Base-by-base conservation (phyloP, 2,888 invertebrate genomes). In the Stenodema calcarata region DNA sequence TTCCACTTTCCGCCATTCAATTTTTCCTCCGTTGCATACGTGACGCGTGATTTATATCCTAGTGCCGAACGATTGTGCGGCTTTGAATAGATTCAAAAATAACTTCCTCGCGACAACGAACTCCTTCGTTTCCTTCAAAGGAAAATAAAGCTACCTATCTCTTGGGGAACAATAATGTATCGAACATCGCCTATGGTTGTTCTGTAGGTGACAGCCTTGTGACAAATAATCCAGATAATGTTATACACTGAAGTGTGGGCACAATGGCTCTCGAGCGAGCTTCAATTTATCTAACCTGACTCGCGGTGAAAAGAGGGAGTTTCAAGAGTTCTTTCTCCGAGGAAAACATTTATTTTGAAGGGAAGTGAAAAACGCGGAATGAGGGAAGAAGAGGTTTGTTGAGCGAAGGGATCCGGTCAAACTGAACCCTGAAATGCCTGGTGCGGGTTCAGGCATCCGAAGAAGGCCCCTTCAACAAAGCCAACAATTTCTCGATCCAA, bases 401-500 rank as follows among this genome's bases (percentile, higher is more conserved):
- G 62, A 75, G 35, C 73, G 35, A 75, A 75, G 73, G 73, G 18
- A 1, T 11, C 9, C 23, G 27, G 35, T 2, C n/a, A n/a, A n/a
- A n/a, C n/a, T 35, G 35, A 4, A 4, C 35, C 4, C 35, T 35
- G 35, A 4, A 7, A 35, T 2, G 35, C 4, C 35, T 35, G 35
- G 7, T 35, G 35, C 4, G 35, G 30, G 35, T 30, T n/a, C 30
- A 28, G 54, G 70, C 83, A 84, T 73, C 47, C 73, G 18, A 47
- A n/a, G 73, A 28, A 42, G 73, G 27, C 70, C 84, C 86, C 50
- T 23, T n/a, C 27, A 18, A 86, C 86, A 86, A 86, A 86, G 86
- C 86, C 79, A 86, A 86, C 86, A 86, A 86, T 86, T 84, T 84
- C 86, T 78, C 86, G 86, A 86, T 86, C 78, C 78, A 86, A 86